phyloP scores from a whole-genome alignment of 2,797 vertebrate genomes.

The Monodelphis domestica region DNA sequence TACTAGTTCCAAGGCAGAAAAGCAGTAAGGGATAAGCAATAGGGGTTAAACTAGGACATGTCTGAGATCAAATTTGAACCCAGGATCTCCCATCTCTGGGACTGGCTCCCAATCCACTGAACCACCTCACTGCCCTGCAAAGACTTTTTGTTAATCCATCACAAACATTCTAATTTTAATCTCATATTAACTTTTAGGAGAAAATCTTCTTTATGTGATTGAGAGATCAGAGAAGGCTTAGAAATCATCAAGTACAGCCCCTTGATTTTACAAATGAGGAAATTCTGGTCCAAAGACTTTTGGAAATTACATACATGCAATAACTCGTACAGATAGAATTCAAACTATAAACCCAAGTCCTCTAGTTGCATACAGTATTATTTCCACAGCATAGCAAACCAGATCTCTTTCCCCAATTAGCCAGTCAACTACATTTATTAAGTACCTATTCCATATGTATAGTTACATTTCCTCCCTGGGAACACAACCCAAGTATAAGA shows the following conservation, averaged over 20 bases:
- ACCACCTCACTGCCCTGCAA: too few species aligned
- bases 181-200: neutral
- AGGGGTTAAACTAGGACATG: too few species aligned
- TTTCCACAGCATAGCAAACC: neutral
- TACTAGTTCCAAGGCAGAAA: too few species aligned
- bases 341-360: neutral
- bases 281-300: neutral
- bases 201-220: neutral
- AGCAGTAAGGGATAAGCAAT: too few species aligned
- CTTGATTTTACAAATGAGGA: neutral
- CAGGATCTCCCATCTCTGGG: too few species aligned
- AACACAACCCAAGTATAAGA: neutral
- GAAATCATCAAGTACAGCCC: neutral
- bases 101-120: too few species aligned
- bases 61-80: too few species aligned
- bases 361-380: neutral
- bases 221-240: neutral
- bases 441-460: neutral
- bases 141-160: constrained; percentile 36
- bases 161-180: constrained; percentile 31
- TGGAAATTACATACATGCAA: neutral
- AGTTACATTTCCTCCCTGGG: neutral
- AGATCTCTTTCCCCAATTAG: neutral
- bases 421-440: neutral
- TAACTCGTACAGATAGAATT: neutral